Evolutionary conservation across 1,140 invertebrate species (phyloP).

Genomic region (Pararge aegeria): DNA sequence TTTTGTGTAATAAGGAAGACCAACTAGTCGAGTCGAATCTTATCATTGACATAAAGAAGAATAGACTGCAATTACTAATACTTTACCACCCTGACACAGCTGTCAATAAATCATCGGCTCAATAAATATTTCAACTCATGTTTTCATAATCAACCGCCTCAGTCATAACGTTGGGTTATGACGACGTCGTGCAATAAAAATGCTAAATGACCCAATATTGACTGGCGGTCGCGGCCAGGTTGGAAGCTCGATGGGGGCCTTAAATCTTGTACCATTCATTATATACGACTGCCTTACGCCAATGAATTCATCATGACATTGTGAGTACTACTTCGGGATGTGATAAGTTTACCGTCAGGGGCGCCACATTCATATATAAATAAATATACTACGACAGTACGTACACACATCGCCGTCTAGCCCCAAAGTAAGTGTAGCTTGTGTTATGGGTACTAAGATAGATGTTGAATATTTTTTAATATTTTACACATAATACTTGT

Average conservation of each 20-base stretch:
- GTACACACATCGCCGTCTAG: too few species aligned
- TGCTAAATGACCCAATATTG: slow-evolving; percentile 25
- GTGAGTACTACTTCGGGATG: neutral
- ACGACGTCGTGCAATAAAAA: slow-evolving; percentile 25
- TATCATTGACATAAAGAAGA: too few species aligned
- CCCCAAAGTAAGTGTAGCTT: too few species aligned
- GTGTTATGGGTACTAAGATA: too few species aligned
- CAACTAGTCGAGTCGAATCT: too few species aligned
- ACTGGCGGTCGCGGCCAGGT: slow-evolving; percentile 4
- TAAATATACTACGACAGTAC: too few species aligned
- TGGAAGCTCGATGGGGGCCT: neutral
- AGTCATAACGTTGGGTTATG: slow-evolving; percentile 27
- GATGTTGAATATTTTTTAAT: too few species aligned
- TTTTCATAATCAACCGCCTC: slow-evolving; percentile 50
- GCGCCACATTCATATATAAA: too few species aligned
- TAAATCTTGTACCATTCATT: neutral
- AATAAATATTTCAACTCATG: slow-evolving; percentile 62
- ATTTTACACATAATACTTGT: too few species aligned
- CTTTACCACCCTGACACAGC: neutral
- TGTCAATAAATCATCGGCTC: slow-evolving; percentile 44
- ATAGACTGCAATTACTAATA: too few species aligned
- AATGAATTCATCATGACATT: neutral
- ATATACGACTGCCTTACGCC: neutral
- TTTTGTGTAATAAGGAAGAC: too few species aligned
- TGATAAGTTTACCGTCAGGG: too few species aligned